Base-by-base conservation (phyloP, 2,888 invertebrate species). In the Catocala fraxini region DNA sequence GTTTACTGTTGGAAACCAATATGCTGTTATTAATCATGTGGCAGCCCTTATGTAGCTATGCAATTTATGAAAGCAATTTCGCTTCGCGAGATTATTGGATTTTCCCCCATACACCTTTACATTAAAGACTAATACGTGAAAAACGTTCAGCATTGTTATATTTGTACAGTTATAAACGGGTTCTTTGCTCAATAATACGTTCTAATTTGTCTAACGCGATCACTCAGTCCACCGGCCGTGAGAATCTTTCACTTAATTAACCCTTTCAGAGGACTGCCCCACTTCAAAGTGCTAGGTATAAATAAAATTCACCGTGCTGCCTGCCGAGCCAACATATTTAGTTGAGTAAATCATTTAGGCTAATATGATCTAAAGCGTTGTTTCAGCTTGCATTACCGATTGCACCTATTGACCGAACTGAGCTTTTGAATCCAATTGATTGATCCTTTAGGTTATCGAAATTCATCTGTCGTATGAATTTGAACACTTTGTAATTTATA, bases 221-320 rank as follows among this genome's bases (percentile, higher is more conserved):
- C 89, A 89, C 82, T 80, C 89, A 83, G 88, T 70, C 85, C 91
- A 86, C 71, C 81, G 89, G 75, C 74, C 82, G 82, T 83, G 86
- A 88, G 90, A 89, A 89, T 89, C 89, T 93, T 87, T 92, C 93
- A 84, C 92, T 88, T 92, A 93, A 93, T 94, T 94, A 93, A 87
- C 90, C 88, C 88, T 90, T 89, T 87, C 90, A 91, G 82, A 74
- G 86, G 82, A 82, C 76, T 89, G 86, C 87, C 71, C 83, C 84
- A 87, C 91, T 88, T 94, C 93, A 94, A 94, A 94, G 92, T 77
- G 83, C 66, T 77, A 81, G 75, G 58, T 56, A 86, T 86, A 88
- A 89, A 91, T 91, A 93, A 90, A 92, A 86, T 73, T 78, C 74
- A 71, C 57, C 65, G 73, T 15, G 46, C 68, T 73, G 81, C 82